These are phyloP conservation scores for Cephus pygmeus DNA, from an alignment of 2,888 invertebrate genomes.

Conservation along the genomic window DNA sequence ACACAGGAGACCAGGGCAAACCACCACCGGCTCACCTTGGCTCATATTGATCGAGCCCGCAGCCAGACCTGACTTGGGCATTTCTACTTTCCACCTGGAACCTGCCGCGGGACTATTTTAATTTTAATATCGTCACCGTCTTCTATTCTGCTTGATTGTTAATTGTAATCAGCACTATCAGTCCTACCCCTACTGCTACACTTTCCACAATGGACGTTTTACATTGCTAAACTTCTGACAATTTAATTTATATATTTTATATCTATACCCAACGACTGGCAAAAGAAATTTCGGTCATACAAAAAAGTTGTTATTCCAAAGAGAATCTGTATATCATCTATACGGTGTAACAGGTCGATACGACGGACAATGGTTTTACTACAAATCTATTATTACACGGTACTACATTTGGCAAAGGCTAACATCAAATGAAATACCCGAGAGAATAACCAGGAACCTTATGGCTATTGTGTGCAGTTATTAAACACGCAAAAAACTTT, in stretches of 20 bases:
- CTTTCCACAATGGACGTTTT: neutral
- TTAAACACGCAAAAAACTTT: neutral
- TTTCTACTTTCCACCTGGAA: neutral
- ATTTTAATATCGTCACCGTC: neutral
- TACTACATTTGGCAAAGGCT: neutral
- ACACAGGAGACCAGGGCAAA: neutral
- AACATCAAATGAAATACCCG: neutral
- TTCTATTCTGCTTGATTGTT: neutral
- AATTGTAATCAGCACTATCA: neutral
- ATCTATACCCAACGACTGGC: neutral
- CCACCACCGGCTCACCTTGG: neutral
- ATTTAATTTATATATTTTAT: neutral
- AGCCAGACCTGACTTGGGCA: neutral
- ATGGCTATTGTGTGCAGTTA: neutral
- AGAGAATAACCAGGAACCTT: neutral
- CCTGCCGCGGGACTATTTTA: neutral
- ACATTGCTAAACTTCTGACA: neutral
- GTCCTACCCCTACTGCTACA: neutral
- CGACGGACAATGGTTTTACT: neutral
- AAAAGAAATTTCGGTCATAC: neutral
- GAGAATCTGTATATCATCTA: neutral
- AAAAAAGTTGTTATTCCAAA: neutral
- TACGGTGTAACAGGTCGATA: neutral
- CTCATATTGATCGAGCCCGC: neutral
- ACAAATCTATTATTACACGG: neutral